Conservation (phyloP, 2,888 invertebrate genomes). For the Erynnis tages region DNA sequence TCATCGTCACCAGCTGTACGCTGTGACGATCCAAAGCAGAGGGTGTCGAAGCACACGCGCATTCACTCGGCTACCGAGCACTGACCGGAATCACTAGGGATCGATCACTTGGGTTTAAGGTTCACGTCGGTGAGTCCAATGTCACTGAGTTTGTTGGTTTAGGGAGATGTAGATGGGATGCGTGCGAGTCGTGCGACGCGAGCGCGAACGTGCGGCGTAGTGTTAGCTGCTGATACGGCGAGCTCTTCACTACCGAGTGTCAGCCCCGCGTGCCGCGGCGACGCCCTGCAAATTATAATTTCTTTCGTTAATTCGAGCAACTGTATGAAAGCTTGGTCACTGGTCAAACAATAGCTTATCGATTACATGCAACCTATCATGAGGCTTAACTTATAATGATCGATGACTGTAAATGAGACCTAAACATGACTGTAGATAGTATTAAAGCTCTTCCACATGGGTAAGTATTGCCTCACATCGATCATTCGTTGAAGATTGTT, state of each 20-base stretch:
- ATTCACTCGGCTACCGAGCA: conserved; percentile 86
- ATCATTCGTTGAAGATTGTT: conserved; percentile 7
- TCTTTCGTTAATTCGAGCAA: conserved; percentile 28
- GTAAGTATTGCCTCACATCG: neutral
- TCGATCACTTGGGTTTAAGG: conserved; percentile 54
- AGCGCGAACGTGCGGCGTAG: conserved; percentile 65
- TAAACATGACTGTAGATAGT: neutral
- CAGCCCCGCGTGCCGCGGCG: conserved; percentile 73
- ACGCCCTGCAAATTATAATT: conserved; percentile 63
- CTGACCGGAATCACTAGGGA: conserved; percentile 69
- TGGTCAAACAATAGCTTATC: neutral
- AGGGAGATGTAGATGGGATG: conserved; percentile 55
- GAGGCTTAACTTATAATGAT: neutral
- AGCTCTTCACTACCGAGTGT: conserved; percentile 54
- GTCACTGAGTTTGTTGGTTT: conserved; percentile 45
- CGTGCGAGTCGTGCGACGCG: conserved; percentile 73
- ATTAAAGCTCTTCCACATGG: neutral
- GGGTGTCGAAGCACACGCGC: conserved; percentile 95
- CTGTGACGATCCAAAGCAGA: conserved; percentile 95
- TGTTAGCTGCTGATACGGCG: conserved; percentile 57
- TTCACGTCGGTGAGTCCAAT: conserved; percentile 43
- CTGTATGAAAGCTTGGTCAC: neutral
- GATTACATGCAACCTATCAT: neutral
- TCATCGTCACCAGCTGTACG: conserved; percentile 90
- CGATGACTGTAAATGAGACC: neutral